These are phyloP conservation scores for Hypsibius dujardini DNA, from an alignment of 1,140 invertebrate species.

Conservation along the genomic window DNA sequence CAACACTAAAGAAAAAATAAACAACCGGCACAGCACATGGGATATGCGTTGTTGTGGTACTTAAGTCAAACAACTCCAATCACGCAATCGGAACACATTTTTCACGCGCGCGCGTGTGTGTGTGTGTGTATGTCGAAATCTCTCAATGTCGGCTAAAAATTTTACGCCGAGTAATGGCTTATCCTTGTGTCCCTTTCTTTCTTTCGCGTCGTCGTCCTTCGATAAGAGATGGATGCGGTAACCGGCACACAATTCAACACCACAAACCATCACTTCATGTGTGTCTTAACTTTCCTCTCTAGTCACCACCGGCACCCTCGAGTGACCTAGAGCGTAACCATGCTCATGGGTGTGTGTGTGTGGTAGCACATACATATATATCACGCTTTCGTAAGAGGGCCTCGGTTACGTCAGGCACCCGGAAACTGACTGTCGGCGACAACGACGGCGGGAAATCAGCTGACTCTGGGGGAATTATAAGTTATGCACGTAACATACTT, in stretches of 20 bases:
- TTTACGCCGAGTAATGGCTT: neutral
- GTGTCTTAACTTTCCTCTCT: neutral
- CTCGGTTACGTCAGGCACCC: too few relatives aligned
- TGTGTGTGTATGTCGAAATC: constrained; percentile 22
- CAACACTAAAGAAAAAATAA: constrained; percentile 21
- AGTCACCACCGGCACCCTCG: neutral
- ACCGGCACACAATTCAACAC: too few relatives aligned
- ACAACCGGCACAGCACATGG: constrained; percentile 19
- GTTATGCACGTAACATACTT: too few relatives aligned
- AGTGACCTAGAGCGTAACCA: too few relatives aligned
- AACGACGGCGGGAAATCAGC: too few relatives aligned
- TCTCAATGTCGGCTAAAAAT: neutral
- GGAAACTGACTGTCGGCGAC: too few relatives aligned
- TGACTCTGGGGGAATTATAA: too few relatives aligned
- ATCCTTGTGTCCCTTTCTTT: too few relatives aligned
- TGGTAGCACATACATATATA: too few relatives aligned
- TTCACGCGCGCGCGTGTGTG: constrained; percentile 20
- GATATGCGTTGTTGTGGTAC: neutral
- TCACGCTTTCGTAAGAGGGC: too few relatives aligned
- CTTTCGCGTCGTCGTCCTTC: neutral
- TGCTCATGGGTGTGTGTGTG: too few relatives aligned
- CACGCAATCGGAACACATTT: constrained; percentile 17
- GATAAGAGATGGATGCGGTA: neutral
- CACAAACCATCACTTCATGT: too few relatives aligned
- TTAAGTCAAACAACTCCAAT: neutral